Conservation (phyloP, 2,888 invertebrate species). For the Odontocerum albicorne region DNA sequence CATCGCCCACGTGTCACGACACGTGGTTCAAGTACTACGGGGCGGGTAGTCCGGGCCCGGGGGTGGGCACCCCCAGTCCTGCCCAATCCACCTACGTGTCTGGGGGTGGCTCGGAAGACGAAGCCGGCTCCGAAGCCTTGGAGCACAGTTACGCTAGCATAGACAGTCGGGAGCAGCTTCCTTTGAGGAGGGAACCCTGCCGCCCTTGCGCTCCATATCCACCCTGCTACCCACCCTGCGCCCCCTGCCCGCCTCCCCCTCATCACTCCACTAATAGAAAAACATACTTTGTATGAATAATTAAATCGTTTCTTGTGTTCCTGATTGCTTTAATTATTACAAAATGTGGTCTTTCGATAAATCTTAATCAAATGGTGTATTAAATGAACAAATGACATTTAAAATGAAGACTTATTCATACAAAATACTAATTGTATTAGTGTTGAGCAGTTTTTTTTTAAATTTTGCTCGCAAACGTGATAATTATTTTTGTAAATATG, state of each 20-base stretch:
- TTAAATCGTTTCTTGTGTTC: neutral
- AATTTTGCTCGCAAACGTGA: too few species aligned
- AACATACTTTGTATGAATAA: constrained; percentile 53
- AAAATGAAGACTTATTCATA: too few species aligned
- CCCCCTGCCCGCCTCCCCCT: constrained; percentile 40
- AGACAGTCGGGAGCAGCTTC: constrained; percentile 56
- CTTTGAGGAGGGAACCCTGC: constrained; percentile 41
- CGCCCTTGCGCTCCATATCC: constrained; percentile 41
- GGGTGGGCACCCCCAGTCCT: constrained; percentile 63
- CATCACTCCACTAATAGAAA: constrained; percentile 53
- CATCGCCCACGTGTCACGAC: constrained; percentile 55
- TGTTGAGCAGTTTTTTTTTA: too few species aligned
- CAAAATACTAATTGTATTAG: too few species aligned
- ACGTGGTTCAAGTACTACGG: constrained; percentile 59
- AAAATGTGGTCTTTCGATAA: too few species aligned
- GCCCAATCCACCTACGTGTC: constrained; percentile 67
- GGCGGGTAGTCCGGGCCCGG: constrained; percentile 45
- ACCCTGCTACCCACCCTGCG: constrained; percentile 14
- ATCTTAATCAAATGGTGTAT: too few species aligned
- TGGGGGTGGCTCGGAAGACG: constrained; percentile 63
- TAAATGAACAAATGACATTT: too few species aligned
- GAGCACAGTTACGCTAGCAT: constrained; percentile 60
- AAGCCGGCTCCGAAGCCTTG: constrained; percentile 61
- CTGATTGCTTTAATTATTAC: constrained; percentile 2
- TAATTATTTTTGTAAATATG: too few species aligned